Evolutionary conservation across 2,888 invertebrate species (phyloP).

Genomic region (Rotaria magnacalcarata): DNA sequence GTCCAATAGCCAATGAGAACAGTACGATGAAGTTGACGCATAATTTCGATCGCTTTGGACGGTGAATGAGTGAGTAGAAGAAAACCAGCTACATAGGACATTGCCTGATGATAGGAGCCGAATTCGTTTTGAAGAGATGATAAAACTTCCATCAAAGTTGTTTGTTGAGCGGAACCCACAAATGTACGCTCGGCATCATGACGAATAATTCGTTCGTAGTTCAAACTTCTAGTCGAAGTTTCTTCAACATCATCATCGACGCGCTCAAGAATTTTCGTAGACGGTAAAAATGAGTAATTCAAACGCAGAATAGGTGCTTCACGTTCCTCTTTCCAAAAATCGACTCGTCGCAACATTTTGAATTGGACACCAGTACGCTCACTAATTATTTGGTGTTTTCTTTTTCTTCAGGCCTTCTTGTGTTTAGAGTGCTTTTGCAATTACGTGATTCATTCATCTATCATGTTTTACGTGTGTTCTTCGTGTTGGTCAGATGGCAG

Average conservation of each 20-base stretch:
- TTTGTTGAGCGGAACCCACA: neutral
- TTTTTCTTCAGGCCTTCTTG: neutral
- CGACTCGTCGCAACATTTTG: neutral
- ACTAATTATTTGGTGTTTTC: too few species aligned
- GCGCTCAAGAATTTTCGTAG: neutral
- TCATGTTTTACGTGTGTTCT: too few species aligned
- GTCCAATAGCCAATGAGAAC: neutral
- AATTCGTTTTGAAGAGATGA: neutral
- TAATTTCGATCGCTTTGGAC: neutral
- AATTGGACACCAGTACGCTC: neutral
- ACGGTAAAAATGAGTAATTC: neutral
- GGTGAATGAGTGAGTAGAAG: neutral
- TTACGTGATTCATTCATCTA: neutral
- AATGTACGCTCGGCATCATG: slow-evolving; percentile 19
- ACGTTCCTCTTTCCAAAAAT: slow-evolving; percentile 6
- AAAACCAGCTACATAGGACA: slow-evolving; percentile 8
- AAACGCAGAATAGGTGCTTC: slow-evolving; percentile 11
- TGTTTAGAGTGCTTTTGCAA: neutral
- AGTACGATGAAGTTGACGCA: neutral
- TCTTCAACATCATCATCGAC: neutral
- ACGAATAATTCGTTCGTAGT: neutral
- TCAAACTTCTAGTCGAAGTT: too few species aligned
- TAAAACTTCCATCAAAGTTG: neutral
- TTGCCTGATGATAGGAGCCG: neutral
- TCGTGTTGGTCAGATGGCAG: too few species aligned